These are phyloP conservation scores for Prionace glauca DNA, from an alignment of 2,797 vertebrate species.

Conservation along the genomic window DNA sequence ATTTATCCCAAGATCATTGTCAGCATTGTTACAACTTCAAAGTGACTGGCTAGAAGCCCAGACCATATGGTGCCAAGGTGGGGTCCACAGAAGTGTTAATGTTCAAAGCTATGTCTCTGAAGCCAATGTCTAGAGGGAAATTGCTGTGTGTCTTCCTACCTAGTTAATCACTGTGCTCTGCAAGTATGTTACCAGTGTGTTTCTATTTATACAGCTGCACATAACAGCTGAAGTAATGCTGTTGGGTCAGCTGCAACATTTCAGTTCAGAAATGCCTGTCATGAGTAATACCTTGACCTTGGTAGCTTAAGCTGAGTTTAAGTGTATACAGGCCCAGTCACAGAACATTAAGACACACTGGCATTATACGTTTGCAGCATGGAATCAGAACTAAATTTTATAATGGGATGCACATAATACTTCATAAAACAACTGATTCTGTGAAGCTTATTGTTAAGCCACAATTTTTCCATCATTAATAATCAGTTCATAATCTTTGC, in stretches of 20 bases:
- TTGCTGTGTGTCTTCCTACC: constrained; percentile 25
- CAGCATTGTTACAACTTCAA: constrained; percentile 44
- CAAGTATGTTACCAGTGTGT: constrained; percentile 48
- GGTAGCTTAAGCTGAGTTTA: neutral
- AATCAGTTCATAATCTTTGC: neutral
- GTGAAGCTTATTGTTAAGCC: neutral
- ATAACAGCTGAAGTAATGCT: constrained; percentile 67
- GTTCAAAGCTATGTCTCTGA: constrained; percentile 55
- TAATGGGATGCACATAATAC: neutral
- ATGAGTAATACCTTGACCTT: constrained; percentile 70
- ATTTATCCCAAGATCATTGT: constrained; percentile 37
- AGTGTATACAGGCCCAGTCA: neutral
- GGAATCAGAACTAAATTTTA: neutral
- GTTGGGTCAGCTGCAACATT: constrained; percentile 68
- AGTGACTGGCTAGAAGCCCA: constrained; percentile 48
- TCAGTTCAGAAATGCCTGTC: constrained; percentile 69
- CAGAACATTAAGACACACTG: neutral
- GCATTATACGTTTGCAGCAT: neutral
- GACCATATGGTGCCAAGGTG: constrained; percentile 59
- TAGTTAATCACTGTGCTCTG: constrained; percentile 22
- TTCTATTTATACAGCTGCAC: constrained; percentile 70
- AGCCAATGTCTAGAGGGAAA: constrained; percentile 36
- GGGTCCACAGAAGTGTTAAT: constrained; percentile 54
- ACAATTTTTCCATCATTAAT: neutral
- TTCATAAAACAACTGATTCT: neutral